phyloP scores from a whole-genome alignment of 2,797 vertebrate genomes.

The Florisuga fusca region DNA sequence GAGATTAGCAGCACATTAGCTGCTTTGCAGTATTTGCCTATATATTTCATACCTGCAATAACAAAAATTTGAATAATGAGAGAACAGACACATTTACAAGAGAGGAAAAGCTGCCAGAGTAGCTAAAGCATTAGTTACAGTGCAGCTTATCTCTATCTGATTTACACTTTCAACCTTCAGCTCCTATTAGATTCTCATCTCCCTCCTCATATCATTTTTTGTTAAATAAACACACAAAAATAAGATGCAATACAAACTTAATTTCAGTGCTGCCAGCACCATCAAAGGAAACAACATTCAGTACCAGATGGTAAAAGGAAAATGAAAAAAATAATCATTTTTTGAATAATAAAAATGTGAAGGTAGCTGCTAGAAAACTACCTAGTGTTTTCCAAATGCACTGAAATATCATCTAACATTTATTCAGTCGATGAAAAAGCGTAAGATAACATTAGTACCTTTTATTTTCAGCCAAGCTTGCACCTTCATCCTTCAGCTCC shows the following conservation, averaged over 20 bases:
- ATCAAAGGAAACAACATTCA: neutral
- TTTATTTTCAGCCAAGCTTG: slow-evolving; percentile 86
- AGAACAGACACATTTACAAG: neutral
- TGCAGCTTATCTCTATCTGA: neutral
- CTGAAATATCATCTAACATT: neutral
- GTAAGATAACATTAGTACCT: slow-evolving; percentile 78
- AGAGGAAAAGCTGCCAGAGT: neutral
- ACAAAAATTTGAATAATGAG: neutral
- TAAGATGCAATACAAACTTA: neutral
- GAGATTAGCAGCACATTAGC: rapidly evolving
- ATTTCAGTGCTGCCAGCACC: neutral
- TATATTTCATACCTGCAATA: neutral
- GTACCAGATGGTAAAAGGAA: rapidly evolving
- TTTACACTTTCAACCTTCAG: neutral
- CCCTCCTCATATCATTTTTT: neutral
- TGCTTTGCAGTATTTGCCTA: neutral
- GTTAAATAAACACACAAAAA: rapidly evolving
- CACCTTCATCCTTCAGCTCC: slow-evolving; percentile 89
- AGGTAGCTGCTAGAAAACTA: neutral
- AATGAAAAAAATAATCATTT: neutral
- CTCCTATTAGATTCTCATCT: neutral
- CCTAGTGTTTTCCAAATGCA: neutral
- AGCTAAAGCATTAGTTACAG: neutral
- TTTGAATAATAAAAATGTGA: rapidly evolving
- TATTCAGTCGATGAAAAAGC: neutral